Evolutionary conservation across 2,113 vertebrate species (phyloP).

Genomic region (Verasper variegatus): DNA sequence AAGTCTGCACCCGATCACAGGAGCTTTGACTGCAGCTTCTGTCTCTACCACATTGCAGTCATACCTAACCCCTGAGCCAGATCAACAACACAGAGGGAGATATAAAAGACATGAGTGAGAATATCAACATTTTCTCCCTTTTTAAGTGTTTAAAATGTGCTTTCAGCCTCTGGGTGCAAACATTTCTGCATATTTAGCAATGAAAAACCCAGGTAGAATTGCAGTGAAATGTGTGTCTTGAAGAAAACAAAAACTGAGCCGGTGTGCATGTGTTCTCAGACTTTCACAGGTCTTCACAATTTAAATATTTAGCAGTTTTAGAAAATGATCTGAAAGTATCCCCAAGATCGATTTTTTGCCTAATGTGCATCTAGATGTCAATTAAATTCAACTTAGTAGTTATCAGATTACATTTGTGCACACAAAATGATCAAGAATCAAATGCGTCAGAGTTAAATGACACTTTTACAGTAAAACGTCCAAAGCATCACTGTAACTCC

Average conservation of each 20-base stretch:
- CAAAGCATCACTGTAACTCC: constrained; percentile 47
- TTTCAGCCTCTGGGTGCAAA: constrained; percentile 67
- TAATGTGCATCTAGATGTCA: neutral
- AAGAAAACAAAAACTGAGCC: neutral
- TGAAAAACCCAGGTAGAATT: constrained; percentile 36
- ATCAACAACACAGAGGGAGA: constrained; percentile 69
- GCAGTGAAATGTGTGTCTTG: constrained; percentile 15
- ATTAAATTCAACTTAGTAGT: neutral
- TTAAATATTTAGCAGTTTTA: neutral
- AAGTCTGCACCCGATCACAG: constrained; percentile 78
- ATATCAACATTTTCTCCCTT: constrained; percentile 63
- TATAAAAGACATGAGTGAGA: constrained; percentile 69
- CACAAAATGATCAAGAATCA: neutral
- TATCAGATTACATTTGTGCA: constrained; percentile 2
- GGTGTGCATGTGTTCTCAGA: neutral
- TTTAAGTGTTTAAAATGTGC: constrained; percentile 67
- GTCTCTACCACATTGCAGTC: constrained; percentile 71
- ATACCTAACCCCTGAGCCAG: constrained; percentile 76
- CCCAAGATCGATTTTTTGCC: neutral
- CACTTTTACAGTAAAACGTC: constrained; percentile 56
- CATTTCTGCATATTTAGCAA: constrained; percentile 63
- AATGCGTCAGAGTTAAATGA: constrained; percentile 26
- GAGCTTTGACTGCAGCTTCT: constrained; percentile 79
- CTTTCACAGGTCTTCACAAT: neutral
- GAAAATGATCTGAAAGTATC: constrained; percentile 1